These are phyloP conservation scores for Flexamia atlantica DNA, from an alignment of 2,888 invertebrate species.

Conservation along the genomic window DNA sequence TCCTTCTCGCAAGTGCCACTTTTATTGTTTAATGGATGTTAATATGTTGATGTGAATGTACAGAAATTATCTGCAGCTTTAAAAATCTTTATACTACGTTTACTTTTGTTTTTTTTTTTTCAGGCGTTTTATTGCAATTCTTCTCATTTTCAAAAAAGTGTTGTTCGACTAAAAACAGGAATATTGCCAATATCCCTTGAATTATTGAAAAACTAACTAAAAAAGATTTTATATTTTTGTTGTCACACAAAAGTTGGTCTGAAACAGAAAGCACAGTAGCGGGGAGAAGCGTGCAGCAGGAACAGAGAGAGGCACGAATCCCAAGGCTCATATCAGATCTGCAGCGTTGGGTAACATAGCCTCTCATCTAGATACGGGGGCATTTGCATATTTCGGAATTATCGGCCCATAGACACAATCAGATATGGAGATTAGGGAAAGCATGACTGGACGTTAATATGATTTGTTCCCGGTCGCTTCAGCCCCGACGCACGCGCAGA, in stretches of 20 bases:
- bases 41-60: too few relatives aligned
- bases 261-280: not conserved
- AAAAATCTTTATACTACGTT: too few relatives aligned
- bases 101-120: too few relatives aligned
- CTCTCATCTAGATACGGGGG: conserved; percentile 41
- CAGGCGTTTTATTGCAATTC: too few relatives aligned
- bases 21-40: too few relatives aligned
- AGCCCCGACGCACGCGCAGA: conserved; percentile 18
- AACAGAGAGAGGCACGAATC: conserved; percentile 11
- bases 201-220: too few relatives aligned
- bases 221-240: not conserved
- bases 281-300: not conserved
- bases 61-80: too few relatives aligned
- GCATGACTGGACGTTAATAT: conserved; percentile 48
- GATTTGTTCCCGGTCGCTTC: conserved; percentile 45
- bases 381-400: conserved; percentile 48
- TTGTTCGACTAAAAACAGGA: too few relatives aligned
- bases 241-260: not conserved
- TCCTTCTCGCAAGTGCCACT: too few relatives aligned
- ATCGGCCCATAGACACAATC: conserved; percentile 42
- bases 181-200: too few relatives aligned
- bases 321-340: conserved; percentile 14
- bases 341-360: not conserved
- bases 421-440: conserved; percentile 51
- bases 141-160: too few relatives aligned